Evolutionary conservation across 2,888 invertebrate species (phyloP).

Genomic region (Acleris laterana): DNA sequence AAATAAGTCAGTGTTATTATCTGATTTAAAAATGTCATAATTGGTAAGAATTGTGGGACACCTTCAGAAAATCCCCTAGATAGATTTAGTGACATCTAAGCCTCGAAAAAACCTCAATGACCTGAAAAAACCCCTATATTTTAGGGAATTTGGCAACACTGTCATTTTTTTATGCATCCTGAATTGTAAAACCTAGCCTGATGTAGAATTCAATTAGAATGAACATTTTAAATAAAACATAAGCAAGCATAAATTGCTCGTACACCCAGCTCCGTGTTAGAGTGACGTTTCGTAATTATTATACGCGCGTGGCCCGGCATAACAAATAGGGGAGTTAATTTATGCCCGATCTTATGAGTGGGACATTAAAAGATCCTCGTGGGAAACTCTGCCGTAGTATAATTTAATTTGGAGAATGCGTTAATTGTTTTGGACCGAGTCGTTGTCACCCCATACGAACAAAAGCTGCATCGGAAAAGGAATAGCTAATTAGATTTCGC

Average conservation of each 20-base stretch:
- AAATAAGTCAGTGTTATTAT: no score
- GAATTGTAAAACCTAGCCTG: no score
- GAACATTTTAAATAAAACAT: slow-evolving; percentile 23
- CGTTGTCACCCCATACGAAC: slow-evolving; percentile 40
- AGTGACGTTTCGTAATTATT: slow-evolving; percentile 46
- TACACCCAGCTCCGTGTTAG: slow-evolving; percentile 42
- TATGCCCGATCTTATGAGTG: slow-evolving; percentile 71
- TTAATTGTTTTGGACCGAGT: slow-evolving; percentile 54
- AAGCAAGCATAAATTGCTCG: slow-evolving; percentile 27
- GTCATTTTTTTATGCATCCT: no score
- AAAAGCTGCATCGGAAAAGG: slow-evolving; percentile 38
- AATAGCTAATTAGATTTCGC: slow-evolving; percentile 37
- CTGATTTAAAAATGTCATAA: no score
- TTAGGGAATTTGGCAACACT: no score
- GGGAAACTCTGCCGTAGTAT: slow-evolving; percentile 57
- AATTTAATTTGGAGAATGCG: slow-evolving; percentile 65
- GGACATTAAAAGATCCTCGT: slow-evolving; percentile 69
- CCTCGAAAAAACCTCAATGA: no score
- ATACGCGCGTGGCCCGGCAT: slow-evolving; percentile 62
- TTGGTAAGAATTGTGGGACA: no score
- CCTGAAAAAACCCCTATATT: no score
- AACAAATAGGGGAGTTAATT: slow-evolving; percentile 71
- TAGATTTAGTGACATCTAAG: no score
- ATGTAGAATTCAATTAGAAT: neutral
- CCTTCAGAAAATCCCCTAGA: no score